Percentiles rank a stretch among this genome's conserved stretches.
These are phyloP conservation scores for Pollenia labialis DNA, from an alignment of 2,888 invertebrate genomes.

Conservation along the genomic window DNA sequence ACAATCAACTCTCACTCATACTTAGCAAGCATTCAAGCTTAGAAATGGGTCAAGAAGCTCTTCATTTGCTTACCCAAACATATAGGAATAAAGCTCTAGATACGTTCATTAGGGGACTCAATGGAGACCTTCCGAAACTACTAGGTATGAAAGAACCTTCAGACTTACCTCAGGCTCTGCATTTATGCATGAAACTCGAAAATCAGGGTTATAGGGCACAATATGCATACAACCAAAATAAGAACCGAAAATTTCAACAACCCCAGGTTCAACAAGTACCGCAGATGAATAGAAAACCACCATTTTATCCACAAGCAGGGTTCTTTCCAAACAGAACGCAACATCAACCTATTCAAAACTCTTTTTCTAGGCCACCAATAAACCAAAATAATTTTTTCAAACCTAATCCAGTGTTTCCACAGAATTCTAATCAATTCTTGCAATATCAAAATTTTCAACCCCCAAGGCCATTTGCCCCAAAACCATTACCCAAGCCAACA, in stretches of 20 bases:
- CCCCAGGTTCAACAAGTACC: too few species aligned
- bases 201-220: not conserved
- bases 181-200: not conserved
- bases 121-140: conserved; percentile 42
- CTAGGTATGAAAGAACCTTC: conserved; percentile 41
- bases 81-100: conserved; percentile 47
- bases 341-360: too few species aligned
- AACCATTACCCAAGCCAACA: not conserved
- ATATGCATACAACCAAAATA: not conserved
- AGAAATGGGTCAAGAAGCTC: too few species aligned
- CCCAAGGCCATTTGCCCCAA: conserved; percentile 11
- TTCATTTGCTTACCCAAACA: too few species aligned
- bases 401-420: not conserved
- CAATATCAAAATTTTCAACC: conserved; percentile 6
- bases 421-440: not conserved
- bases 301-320: too few species aligned
- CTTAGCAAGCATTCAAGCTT: too few species aligned
- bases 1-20: too few species aligned
- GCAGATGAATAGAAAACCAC: too few species aligned
- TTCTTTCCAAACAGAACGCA: too few species aligned
- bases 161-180: conserved; percentile 2
- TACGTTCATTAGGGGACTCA: conserved; percentile 42
- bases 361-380: too few species aligned
- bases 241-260: too few species aligned
- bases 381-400: not conserved